Percentiles rank a stretch among this genome's conserved stretches.
Conservation (phyloP, 2,113 vertebrate species). For the Dolichotis patagonum region DNA sequence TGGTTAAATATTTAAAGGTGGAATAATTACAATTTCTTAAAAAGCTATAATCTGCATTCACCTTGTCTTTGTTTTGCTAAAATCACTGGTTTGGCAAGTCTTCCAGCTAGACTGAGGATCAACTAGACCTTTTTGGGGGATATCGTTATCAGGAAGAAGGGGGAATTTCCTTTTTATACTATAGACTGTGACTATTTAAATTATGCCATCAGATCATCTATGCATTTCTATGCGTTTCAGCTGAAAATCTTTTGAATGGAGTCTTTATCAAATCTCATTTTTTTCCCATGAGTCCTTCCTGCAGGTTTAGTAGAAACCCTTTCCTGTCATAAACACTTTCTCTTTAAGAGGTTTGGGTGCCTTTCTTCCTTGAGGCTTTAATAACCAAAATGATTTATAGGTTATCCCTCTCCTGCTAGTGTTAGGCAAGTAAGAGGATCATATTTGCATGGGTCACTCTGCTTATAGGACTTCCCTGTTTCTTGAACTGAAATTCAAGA, state of each 20-base stretch:
- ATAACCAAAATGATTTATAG: slow-evolving; percentile 61
- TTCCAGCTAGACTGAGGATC: slow-evolving; percentile 57
- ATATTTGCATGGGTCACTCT: slow-evolving; percentile 69
- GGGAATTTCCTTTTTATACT: not conserved
- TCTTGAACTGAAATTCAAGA: slow-evolving; percentile 75
- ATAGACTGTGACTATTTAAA: not conserved
- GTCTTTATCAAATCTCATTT: not conserved
- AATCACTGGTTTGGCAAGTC: slow-evolving; percentile 52
- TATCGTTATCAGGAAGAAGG: slow-evolving; percentile 24
- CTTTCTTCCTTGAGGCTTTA: slow-evolving; percentile 58
- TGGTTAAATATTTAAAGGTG: slow-evolving; percentile 48
- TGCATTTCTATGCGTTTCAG: not conserved
- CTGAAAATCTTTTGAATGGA: slow-evolving; percentile 44
- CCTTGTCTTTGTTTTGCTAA: slow-evolving; percentile 59
- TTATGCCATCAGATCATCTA: not conserved
- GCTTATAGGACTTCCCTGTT: slow-evolving; percentile 62
- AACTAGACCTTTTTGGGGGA: not conserved
- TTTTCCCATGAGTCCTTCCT: not conserved
- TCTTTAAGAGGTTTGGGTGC: slow-evolving; percentile 23
- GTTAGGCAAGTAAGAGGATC: slow-evolving; percentile 22
- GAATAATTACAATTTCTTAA: slow-evolving; percentile 24
- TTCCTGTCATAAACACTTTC: not conserved
- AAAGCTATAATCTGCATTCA: slow-evolving; percentile 28
- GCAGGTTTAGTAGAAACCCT: not conserved
- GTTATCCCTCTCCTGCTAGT: not conserved